A percentile compares a stretch with the other conserved stretches of the same genome.
phyloP scores from a whole-genome alignment of 2,113 vertebrate genomes.

The Lucifuga dentata region DNA sequence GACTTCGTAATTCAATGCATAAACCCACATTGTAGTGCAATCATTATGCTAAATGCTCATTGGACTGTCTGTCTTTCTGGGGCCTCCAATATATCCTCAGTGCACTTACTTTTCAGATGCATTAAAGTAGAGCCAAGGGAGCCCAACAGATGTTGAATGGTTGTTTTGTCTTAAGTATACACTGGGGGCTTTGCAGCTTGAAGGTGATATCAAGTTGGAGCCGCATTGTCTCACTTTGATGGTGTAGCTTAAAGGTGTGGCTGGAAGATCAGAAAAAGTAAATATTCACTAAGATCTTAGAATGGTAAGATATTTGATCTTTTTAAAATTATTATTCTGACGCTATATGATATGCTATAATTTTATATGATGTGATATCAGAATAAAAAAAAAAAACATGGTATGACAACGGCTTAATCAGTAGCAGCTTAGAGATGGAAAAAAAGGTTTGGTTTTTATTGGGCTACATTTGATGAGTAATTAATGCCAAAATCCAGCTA shows the following conservation, averaged over 20 bases:
- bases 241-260: slow-evolving; percentile 68
- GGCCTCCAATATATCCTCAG: slow-evolving; percentile 45
- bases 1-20: slow-evolving; percentile 54
- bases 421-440: too few species aligned
- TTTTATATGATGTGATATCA: too few species aligned
- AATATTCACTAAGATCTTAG: slow-evolving; percentile 31
- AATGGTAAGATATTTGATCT: background rate
- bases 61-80: slow-evolving; percentile 49
- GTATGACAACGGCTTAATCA: too few species aligned
- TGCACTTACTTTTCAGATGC: slow-evolving; percentile 38
- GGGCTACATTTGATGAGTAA: too few species aligned
- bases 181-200: slow-evolving; percentile 59
- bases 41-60: slow-evolving; percentile 52
- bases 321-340: too few species aligned
- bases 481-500: slow-evolving; percentile 3
- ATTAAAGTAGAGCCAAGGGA: slow-evolving; percentile 70
- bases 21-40: slow-evolving; percentile 34
- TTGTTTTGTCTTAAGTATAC: slow-evolving; percentile 71
- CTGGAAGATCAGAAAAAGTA: slow-evolving; percentile 50
- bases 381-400: too few species aligned
- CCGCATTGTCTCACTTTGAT: slow-evolving; percentile 62
- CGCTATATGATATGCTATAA: too few species aligned
- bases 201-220: slow-evolving; percentile 70
- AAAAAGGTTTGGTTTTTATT: too few species aligned
- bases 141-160: slow-evolving; percentile 72